Conservation (phyloP, 2,888 invertebrate genomes). For the Caenorhabditis sp. region DNA sequence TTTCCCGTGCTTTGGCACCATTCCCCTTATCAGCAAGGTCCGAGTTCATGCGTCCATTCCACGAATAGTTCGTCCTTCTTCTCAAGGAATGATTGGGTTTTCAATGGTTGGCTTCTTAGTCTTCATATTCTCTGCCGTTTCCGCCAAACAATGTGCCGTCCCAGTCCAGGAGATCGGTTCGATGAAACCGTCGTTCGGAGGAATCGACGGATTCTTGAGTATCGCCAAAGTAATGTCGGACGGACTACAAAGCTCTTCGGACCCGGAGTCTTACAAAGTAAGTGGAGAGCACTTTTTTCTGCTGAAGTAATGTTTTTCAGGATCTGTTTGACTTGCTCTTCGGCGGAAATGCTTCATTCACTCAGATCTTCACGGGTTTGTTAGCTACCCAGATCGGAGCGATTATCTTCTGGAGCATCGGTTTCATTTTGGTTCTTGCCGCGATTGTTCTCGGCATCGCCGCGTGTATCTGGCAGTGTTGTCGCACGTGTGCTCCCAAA, state of each 20-base stretch:
- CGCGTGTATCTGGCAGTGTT: conserved; percentile 36
- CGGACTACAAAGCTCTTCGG: conserved; percentile 44
- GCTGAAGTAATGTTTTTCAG: conserved; percentile 3
- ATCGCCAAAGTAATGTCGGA: conserved; percentile 53
- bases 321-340: conserved; percentile 21
- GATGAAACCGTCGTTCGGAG: conserved; percentile 6
- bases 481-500: conserved; percentile 39
- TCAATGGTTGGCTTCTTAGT: not conserved
- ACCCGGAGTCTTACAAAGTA: conserved; percentile 21
- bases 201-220: conserved; percentile 32
- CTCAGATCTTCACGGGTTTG: conserved; percentile 12
- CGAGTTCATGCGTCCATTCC: too few relatives aligned
- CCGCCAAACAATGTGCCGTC: not conserved
- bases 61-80: too few relatives aligned
- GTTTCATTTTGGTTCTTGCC: conserved; percentile 31
- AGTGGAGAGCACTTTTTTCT: not conserved
- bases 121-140: not conserved
- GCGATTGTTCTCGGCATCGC: conserved; percentile 27
- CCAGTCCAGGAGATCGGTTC: not conserved
- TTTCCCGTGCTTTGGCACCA: too few relatives aligned
- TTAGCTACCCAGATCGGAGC: conserved; percentile 35
- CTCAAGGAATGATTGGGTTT: not conserved
- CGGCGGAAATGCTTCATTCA: not conserved
- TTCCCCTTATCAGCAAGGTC: too few relatives aligned
- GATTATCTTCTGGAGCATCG: conserved; percentile 51